phyloP scores from a whole-genome alignment of 2,113 vertebrate species.

The Heterocephalus glaber region DNA sequence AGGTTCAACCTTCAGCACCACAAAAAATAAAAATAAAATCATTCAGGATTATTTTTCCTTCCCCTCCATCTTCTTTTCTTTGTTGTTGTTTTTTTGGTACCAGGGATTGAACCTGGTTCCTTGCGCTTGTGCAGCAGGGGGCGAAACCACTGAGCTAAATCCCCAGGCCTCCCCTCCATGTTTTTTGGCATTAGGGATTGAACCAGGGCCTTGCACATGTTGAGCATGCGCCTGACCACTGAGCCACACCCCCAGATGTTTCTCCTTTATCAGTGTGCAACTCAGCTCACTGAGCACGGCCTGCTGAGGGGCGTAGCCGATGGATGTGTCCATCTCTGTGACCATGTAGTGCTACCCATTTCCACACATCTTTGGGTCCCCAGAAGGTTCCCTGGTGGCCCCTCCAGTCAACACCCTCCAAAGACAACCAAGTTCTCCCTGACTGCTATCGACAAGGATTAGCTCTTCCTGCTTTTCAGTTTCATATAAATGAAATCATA shows the following conservation, averaged over 20 bases:
- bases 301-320: neutral
- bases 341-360: neutral
- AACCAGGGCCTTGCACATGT: too few relatives aligned
- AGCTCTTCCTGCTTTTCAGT: neutral
- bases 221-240: too few relatives aligned
- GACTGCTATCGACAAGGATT: neutral
- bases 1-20: too few relatives aligned
- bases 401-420: neutral
- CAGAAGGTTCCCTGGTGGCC: neutral
- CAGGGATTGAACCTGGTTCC: too few relatives aligned
- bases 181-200: too few relatives aligned
- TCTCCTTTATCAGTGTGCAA: neutral
- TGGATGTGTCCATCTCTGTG: neutral
- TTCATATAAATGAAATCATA: conserved; percentile 17
- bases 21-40: neutral
- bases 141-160: too few relatives aligned
- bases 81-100: neutral
- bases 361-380: neutral
- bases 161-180: too few relatives aligned
- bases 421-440: neutral
- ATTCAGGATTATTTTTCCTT: neutral
- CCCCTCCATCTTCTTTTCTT: too few relatives aligned
- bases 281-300: neutral
- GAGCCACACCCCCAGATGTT: too few relatives aligned
- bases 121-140: too few relatives aligned